Conservation (phyloP, 1,140 invertebrate genomes). For the Melitaea cinxia region DNA sequence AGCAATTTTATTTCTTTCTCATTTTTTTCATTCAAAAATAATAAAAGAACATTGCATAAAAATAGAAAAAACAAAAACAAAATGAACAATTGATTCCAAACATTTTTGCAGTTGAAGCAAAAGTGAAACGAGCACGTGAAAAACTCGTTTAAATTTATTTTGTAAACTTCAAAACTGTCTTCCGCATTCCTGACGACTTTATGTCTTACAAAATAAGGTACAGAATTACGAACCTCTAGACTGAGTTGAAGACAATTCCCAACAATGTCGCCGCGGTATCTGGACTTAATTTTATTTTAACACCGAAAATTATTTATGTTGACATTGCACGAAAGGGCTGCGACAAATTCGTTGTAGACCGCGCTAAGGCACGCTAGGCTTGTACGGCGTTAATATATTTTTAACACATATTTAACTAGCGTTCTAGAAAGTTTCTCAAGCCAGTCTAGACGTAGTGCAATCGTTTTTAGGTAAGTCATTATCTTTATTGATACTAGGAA, state of each 20-base stretch:
- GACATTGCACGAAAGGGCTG: constrained; percentile 26
- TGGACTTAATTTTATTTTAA: constrained; percentile 32
- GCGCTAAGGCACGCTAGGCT: constrained; percentile 20
- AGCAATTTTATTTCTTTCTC: no score
- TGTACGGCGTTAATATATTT: constrained; percentile 13
- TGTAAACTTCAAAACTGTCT: constrained; percentile 17
- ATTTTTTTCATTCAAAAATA: no score
- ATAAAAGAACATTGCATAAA: constrained; percentile 11
- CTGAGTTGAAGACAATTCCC: constrained; percentile 11
- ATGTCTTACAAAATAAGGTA: neutral
- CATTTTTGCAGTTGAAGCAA: constrained; percentile 22
- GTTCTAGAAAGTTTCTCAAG: no score
- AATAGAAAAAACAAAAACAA: constrained; percentile 4
- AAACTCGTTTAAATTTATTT: constrained; percentile 18
- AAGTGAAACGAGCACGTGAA: constrained; percentile 24
- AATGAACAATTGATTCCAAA: constrained; percentile 13
- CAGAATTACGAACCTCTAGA: neutral
- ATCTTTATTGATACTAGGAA: no score
- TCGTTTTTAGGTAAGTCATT: no score
- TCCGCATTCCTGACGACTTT: neutral
- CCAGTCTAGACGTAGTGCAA: no score
- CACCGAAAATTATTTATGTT: constrained; percentile 34
- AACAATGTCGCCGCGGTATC: constrained; percentile 27
- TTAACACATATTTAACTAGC: constrained; percentile 1
- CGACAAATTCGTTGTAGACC: constrained; percentile 29